These are phyloP conservation scores for Platerodrilus igneus DNA, from an alignment of 2,888 invertebrate genomes.

Conservation along the genomic window DNA sequence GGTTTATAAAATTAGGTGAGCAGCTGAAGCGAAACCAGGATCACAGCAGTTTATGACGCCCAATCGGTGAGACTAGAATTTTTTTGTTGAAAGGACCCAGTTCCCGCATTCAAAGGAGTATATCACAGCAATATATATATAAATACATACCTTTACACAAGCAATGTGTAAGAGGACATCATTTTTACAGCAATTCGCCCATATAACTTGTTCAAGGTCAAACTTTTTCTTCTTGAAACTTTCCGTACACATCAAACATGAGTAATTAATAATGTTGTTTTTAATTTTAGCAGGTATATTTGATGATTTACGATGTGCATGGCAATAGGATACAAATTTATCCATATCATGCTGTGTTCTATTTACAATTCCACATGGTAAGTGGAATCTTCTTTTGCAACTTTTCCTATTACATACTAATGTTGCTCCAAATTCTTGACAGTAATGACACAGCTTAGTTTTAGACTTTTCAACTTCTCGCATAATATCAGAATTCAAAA, in stretches of 20 bases:
- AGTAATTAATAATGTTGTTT: constrained; percentile 3
- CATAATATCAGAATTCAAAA: constrained; percentile 63
- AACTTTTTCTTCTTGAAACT: constrained; percentile 2
- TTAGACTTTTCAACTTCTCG: constrained; percentile 61
- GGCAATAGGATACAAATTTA: constrained; percentile 10
- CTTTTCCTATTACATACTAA: constrained; percentile 62
- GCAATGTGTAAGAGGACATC: constrained; percentile 11
- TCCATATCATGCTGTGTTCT: constrained; percentile 5
- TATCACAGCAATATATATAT: too few species aligned
- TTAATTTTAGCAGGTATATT: constrained; percentile 14
- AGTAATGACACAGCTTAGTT: constrained; percentile 57
- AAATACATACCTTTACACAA: constrained; percentile 13
- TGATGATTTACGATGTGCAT: constrained; percentile 8
- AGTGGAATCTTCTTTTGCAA: constrained; percentile 69
- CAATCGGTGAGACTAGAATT: too few species aligned
- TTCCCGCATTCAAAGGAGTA: too few species aligned
- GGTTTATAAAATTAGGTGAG: too few species aligned
- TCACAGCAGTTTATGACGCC: too few species aligned
- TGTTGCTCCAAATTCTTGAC: constrained; percentile 62
- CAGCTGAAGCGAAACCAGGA: too few species aligned
- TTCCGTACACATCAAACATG: constrained; percentile 18
- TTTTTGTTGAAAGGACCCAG: too few species aligned
- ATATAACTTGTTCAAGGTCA: constrained; percentile 6
- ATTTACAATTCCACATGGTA: constrained; percentile 65
- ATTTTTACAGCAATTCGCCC: constrained; percentile 16